phyloP scores from a whole-genome alignment of 2,113 vertebrate species.

The Esox niger region DNA sequence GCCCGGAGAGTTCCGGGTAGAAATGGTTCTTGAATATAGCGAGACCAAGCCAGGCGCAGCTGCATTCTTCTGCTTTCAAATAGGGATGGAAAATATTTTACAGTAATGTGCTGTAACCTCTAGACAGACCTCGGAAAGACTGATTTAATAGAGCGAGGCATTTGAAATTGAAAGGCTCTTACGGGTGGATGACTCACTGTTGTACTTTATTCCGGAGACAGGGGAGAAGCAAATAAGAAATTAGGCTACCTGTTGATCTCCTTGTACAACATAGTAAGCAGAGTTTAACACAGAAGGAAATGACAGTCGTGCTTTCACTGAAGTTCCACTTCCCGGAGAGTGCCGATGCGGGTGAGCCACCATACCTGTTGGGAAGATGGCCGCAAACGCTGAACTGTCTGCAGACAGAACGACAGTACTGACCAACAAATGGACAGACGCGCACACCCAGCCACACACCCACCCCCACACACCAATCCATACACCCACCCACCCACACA shows the following conservation, averaged over 20 bases:
- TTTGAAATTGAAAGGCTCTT: no score
- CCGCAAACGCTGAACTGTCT: background rate
- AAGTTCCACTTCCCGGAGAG: slow-evolving; percentile 12
- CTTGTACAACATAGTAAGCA: background rate
- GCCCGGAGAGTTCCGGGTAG: slow-evolving; percentile 17
- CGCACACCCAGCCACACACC: slow-evolving; percentile 1
- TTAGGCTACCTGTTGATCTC: no score
- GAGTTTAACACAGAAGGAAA: background rate
- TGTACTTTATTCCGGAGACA: no score
- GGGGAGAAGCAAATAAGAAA: no score
- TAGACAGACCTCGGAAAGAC: no score
- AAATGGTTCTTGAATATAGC: slow-evolving; percentile 18
- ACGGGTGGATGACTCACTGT: no score
- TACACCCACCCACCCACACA: no score
- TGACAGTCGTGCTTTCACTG: slow-evolving; percentile 29
- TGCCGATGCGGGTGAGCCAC: slow-evolving; percentile 5
- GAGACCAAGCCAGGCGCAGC: slow-evolving; percentile 8
- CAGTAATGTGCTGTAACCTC: background rate
- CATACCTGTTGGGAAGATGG: background rate
- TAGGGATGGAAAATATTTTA: background rate
- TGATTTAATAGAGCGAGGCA: background rate
- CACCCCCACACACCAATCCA: background rate
- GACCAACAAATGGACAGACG: slow-evolving; percentile 6
- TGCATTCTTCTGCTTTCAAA: background rate
- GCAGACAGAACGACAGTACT: no score